Evolutionary conservation across 2,888 invertebrate genomes (phyloP), one percentile per base, ranked within the genome.

Genomic region (Tetragonula carbonaria): DNA sequence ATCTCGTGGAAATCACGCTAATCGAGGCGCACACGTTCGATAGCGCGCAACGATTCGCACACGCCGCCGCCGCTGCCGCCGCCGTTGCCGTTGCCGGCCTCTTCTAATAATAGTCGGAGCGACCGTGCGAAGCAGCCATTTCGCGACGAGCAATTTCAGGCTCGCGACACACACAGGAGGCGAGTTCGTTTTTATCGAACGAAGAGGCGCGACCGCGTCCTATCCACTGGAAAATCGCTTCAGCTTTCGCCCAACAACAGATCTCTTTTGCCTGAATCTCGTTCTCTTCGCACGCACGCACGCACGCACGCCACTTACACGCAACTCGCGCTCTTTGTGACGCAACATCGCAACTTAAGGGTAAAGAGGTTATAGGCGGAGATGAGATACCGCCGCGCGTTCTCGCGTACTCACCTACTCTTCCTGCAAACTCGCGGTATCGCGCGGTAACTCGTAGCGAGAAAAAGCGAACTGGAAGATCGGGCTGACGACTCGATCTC

Each of bases 31-130:
- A 70, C 50, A 73, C 82, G 76, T 74, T 74, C 74, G 51, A 55
- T 70, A 59, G 73, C 79, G 38, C 50, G 74, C 73, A 59, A 62
- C 76, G 78, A 80, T 62, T 70, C 77, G 65, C 79, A 67, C 75
- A 75, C 75, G 73, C 45, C 38, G 38, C 5, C 38, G 5, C 3
- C 33, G 33, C 38, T 8, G 45, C 8, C 45, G 45, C 72, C 38
- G 38, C 38, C 38, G 5, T 1, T 28, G 28, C 6, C 45, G 45
- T 8, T 8, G 45, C 72, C 75, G 86, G 84, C 80, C 84, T 83
- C 65, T 77, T 88, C 88, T 90, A 90, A 87, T 87, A 86, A 87
- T 88, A 89, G 86, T 74, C 80, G 73, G 70, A 87, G 80, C 88
- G 28, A 45, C 78, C 80, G 71, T 73, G 74, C 50, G 74, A 63